Conservation (phyloP, 2,888 invertebrate species). For the Trachelus tabidus region DNA sequence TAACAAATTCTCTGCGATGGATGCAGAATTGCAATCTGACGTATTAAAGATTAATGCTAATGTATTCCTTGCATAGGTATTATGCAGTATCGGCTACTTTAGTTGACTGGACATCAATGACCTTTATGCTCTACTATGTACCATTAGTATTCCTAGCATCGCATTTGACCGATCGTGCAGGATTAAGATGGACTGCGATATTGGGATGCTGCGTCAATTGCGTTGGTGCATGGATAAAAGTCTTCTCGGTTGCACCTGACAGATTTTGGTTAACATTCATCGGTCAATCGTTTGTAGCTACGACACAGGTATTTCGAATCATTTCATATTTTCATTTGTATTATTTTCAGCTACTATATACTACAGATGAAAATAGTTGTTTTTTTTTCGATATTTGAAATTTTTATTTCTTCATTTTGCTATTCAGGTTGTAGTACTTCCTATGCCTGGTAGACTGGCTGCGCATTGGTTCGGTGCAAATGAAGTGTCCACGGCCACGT, state of each 20-base stretch:
- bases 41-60: not conserved
- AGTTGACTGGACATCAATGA: conserved; percentile 76
- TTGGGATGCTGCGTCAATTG: conserved; percentile 70
- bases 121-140: conserved; percentile 76
- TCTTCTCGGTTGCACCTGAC: conserved; percentile 71
- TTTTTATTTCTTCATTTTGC: conserved; percentile 50
- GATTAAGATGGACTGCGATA: conserved; percentile 68
- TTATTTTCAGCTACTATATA: too few species aligned
- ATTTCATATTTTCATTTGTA: too few species aligned
- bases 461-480: conserved; percentile 77
- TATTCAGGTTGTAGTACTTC: conserved; percentile 73
- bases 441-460: conserved; percentile 75
- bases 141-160: conserved; percentile 75
- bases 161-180: conserved; percentile 65
- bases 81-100: conserved; percentile 63
- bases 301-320: conserved; percentile 39
- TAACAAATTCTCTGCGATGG: not conserved
- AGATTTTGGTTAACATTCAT: conserved; percentile 73
- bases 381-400: too few species aligned
- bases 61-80: conserved; percentile 45
- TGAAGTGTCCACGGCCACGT: conserved; percentile 75
- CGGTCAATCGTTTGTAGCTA: conserved; percentile 70
- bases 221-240: conserved; percentile 73
- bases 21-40: not conserved
- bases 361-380: too few species aligned